phyloP scores from a whole-genome alignment of 2,797 vertebrate species.

The Podargus strigoides region DNA sequence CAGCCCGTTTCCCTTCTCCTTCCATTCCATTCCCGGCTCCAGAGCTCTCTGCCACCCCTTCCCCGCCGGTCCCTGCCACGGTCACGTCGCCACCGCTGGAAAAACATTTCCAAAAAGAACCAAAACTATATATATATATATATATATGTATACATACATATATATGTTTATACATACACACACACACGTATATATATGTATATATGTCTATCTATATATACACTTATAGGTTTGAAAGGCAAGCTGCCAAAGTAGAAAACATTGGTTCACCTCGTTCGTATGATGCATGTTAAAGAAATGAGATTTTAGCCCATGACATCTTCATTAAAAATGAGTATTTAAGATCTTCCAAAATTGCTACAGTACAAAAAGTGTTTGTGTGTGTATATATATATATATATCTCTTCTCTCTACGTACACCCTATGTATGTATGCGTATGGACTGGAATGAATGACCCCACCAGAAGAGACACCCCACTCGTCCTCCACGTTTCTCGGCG shows the following conservation, averaged over 20 bases:
- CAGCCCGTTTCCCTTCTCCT: background rate
- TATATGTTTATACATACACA: slow-evolving; percentile 15
- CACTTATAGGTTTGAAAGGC: slow-evolving; percentile 32
- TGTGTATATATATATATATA: slow-evolving; percentile 66
- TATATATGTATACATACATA: slow-evolving; percentile 5
- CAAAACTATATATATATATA: background rate
- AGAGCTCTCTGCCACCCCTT: background rate
- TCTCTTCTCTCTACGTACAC: slow-evolving; percentile 59
- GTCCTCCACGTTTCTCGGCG: slow-evolving; percentile 10
- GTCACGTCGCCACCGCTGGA: background rate
- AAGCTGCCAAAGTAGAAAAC: slow-evolving; percentile 73
- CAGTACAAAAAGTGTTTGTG: slow-evolving; percentile 74
- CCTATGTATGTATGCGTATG: slow-evolving; percentile 56
- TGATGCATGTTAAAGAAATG: slow-evolving; percentile 68
- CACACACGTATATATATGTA: slow-evolving; percentile 50
- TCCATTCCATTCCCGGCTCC: background rate
- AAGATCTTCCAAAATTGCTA: slow-evolving; percentile 80
- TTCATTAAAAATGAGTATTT: slow-evolving; percentile 75
- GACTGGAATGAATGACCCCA: slow-evolving; percentile 71
- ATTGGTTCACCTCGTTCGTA: slow-evolving; percentile 43
- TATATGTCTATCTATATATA: slow-evolving; percentile 26
- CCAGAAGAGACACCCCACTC: slow-evolving; percentile 64
- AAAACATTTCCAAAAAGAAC: slow-evolving; percentile 32
- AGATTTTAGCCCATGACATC: slow-evolving; percentile 62
- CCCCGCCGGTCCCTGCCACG: background rate